Conservation (phyloP, 2,888 invertebrate species). For the Pelosia muscerda region DNA sequence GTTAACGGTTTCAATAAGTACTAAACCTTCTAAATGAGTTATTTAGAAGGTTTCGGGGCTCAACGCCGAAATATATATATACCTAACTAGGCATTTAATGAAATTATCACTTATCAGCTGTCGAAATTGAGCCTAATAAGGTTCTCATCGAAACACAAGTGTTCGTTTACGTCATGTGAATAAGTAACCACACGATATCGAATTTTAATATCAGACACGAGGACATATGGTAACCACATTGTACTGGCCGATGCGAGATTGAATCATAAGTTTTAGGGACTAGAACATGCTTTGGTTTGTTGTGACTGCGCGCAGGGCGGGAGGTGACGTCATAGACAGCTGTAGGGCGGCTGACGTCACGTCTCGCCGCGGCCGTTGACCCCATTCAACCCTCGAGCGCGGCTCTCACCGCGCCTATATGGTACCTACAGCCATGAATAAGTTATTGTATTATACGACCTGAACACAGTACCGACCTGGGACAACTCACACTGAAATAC, state of each 20-base stretch:
- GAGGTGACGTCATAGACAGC: constrained; percentile 83
- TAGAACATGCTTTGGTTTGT: constrained; percentile 72
- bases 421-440: constrained; percentile 76
- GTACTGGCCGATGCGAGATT: constrained; percentile 64
- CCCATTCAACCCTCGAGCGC: constrained; percentile 72
- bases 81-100: not conserved
- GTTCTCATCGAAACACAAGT: constrained; percentile 65
- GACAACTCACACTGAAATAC: constrained; percentile 72
- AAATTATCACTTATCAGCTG: constrained; percentile 45
- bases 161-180: constrained; percentile 68
- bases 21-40: too few species aligned
- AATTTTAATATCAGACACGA: constrained; percentile 69
- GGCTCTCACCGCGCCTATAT: constrained; percentile 63
- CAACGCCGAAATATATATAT: not conserved
- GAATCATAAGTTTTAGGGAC: constrained; percentile 66
- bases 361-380: constrained; percentile 77
- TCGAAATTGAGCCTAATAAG: constrained; percentile 54
- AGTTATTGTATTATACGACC: constrained; percentile 71
- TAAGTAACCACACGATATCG: constrained; percentile 72
- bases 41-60: too few species aligned
- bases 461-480: constrained; percentile 76
- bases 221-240: constrained; percentile 77
- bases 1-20: not conserved
- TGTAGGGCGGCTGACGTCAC: constrained; percentile 85
- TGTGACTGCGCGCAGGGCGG: constrained; percentile 63